phyloP scores from a whole-genome alignment of 2,888 invertebrate species.

The Polydrusus tereticollis region DNA sequence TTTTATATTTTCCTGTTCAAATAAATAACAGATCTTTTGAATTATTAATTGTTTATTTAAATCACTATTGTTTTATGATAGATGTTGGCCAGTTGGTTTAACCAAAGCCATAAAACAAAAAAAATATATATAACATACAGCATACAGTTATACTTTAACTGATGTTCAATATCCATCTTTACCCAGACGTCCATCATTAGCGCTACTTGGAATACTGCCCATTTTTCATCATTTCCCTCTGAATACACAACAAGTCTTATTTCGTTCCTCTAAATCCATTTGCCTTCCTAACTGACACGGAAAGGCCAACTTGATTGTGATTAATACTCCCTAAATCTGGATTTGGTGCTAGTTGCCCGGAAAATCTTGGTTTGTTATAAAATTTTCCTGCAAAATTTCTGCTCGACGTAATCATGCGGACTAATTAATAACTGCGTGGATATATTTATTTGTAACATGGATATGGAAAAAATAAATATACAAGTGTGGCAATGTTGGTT shows the following conservation, averaged over 20 bases:
- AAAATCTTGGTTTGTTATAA: slow-evolving; percentile 18
- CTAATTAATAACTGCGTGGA: background rate
- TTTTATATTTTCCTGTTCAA: too few relatives aligned
- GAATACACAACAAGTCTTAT: slow-evolving; percentile 14
- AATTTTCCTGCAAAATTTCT: background rate
- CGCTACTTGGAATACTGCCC: slow-evolving; percentile 1
- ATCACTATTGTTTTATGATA: too few relatives aligned
- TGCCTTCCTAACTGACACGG: slow-evolving; percentile 24
- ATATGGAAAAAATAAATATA: too few relatives aligned
- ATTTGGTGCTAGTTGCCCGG: slow-evolving; percentile 2
- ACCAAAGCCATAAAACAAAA: too few relatives aligned
- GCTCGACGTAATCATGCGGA: background rate
- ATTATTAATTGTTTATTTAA: too few relatives aligned
- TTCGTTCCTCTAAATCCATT: slow-evolving; percentile 23
- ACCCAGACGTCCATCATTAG: slow-evolving; percentile 1
- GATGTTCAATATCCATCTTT: background rate
- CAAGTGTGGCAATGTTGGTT: too few relatives aligned
- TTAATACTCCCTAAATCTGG: slow-evolving; percentile 24
- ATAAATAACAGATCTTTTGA: too few relatives aligned
- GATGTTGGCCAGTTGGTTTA: too few relatives aligned
- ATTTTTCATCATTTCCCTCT: slow-evolving; percentile 26
- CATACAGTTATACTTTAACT: background rate
- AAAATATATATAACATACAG: too few relatives aligned
- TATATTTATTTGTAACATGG: too few relatives aligned
- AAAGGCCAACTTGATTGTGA: slow-evolving; percentile 36